Evolutionary conservation across 2,888 invertebrate species (phyloP).

Genomic region (Drepana falcataria): DNA sequence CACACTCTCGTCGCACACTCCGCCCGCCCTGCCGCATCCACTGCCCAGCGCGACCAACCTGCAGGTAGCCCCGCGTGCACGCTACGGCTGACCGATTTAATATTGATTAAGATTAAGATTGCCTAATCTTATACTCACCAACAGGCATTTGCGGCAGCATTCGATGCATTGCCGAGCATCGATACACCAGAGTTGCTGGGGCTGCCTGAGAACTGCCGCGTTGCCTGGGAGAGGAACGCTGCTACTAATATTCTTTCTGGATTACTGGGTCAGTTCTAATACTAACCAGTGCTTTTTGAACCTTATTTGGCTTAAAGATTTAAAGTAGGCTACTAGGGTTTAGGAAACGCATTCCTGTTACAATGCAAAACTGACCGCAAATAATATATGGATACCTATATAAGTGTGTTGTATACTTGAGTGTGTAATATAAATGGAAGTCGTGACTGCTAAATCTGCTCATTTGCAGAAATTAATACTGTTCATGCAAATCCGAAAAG

Average conservation of each 20-base stretch:
- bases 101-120: too few species aligned
- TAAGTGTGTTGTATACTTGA: too few species aligned
- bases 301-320: too few species aligned
- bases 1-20: constrained; percentile 41
- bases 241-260: constrained; percentile 76
- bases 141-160: constrained; percentile 82
- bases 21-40: constrained; percentile 19
- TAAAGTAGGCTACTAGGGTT: too few species aligned
- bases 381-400: too few species aligned
- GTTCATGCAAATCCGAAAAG: constrained; percentile 67
- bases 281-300: too few species aligned
- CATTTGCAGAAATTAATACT: constrained; percentile 49
- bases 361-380: too few species aligned
- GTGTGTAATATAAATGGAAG: too few species aligned
- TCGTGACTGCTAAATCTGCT: too few species aligned
- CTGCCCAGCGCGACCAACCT: constrained; percentile 31
- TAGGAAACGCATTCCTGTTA: too few species aligned
- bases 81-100: background rate
- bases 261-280: constrained; percentile 29
- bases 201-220: constrained; percentile 91
- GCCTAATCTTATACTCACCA: too few species aligned
- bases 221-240: constrained; percentile 88
- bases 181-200: constrained; percentile 89
- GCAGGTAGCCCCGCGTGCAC: constrained; percentile 25
- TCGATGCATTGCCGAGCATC: constrained; percentile 83